phyloP scores from a whole-genome alignment of 1,140 invertebrate species.

The Cylas formicarius region DNA sequence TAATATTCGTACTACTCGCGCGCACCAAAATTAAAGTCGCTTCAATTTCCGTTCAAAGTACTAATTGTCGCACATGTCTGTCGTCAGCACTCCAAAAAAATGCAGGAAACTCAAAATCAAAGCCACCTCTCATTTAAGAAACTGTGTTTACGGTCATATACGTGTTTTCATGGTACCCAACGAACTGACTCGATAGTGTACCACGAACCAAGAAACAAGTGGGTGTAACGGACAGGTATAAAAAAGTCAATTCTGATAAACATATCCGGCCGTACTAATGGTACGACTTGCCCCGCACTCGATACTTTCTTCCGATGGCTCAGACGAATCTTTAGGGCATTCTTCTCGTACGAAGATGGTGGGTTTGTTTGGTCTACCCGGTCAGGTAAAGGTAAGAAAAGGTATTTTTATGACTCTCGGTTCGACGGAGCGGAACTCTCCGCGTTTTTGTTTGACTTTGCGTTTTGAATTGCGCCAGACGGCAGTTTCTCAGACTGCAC shows the following conservation, averaged over 20 bases:
- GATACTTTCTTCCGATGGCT: constrained; percentile 28
- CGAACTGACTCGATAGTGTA: constrained; percentile 16
- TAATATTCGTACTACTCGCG: constrained; percentile 6
- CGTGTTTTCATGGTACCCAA: constrained; percentile 6
- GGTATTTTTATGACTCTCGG: constrained; percentile 19
- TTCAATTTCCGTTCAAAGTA: constrained; percentile 1
- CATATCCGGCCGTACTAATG: background rate
- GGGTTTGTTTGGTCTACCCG: constrained; percentile 21
- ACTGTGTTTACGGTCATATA: no score
- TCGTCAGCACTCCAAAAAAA: constrained; percentile 9
- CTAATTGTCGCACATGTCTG: no score
- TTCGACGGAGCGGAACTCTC: constrained; percentile 22
- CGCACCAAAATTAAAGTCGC: background rate
- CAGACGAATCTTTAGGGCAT: constrained; percentile 31
- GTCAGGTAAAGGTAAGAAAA: constrained; percentile 24
- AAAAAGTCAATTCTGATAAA: constrained; percentile 27
- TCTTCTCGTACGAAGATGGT: constrained; percentile 18
- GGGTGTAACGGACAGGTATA: constrained; percentile 35
- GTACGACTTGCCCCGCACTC: constrained; percentile 16
- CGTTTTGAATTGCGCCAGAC: constrained; percentile 2
- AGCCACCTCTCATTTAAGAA: no score
- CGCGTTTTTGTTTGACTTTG: constrained; percentile 5
- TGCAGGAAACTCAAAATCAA: background rate
- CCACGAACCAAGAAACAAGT: constrained; percentile 30
- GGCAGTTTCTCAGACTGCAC: no score